phyloP scores from a whole-genome alignment of 2,113 vertebrate species.

The Rana temporaria region DNA sequence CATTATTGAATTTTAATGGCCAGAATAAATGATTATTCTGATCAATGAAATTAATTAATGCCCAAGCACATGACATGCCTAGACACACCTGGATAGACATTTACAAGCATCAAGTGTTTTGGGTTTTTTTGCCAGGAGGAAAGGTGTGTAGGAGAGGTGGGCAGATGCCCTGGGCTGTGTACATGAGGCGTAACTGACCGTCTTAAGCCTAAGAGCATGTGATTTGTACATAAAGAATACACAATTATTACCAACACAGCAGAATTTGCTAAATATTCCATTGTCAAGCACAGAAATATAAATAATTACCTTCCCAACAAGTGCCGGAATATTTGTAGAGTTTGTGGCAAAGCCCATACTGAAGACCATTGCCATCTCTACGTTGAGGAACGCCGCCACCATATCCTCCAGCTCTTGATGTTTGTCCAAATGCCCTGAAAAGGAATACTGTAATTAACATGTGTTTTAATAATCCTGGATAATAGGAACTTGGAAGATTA shows the following conservation, averaged over 20 bases:
- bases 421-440: constrained; percentile 83
- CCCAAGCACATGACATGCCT: too few species aligned
- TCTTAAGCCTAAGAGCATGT: too few species aligned
- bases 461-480: not conserved
- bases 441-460: not conserved
- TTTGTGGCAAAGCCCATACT: constrained; percentile 97
- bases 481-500: not conserved
- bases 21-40: too few species aligned
- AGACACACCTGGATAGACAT: too few species aligned
- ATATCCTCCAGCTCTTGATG: constrained; percentile 86
- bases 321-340: constrained; percentile 91
- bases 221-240: too few species aligned
- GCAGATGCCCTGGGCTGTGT: too few species aligned
- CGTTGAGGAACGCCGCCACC: constrained; percentile 83
- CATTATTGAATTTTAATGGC: too few species aligned
- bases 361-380: constrained; percentile 85
- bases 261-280: not conserved
- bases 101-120: too few species aligned
- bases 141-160: too few species aligned
- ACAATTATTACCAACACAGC: not conserved
- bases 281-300: not conserved
- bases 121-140: too few species aligned
- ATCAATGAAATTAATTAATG: too few species aligned
- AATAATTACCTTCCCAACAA: constrained; percentile 86
- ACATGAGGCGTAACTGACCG: too few species aligned